phyloP scores from a whole-genome alignment of 2,113 vertebrate species.

The Eurypyga helias region DNA sequence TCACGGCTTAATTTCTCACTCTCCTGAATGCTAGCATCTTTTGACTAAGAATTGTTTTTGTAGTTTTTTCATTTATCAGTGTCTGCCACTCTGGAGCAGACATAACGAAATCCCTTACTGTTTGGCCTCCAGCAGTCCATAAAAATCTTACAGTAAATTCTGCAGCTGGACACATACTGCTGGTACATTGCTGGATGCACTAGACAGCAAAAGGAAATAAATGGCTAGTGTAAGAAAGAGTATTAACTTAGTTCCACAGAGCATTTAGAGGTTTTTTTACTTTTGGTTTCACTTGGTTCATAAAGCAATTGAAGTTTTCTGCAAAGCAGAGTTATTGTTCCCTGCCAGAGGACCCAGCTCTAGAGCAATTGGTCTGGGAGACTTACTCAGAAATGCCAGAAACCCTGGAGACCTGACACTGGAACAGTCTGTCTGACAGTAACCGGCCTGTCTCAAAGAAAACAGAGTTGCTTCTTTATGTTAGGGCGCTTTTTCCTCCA shows the following conservation, averaged over 20 bases:
- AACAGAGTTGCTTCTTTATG: neutral
- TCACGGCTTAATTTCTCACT: neutral
- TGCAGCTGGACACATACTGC: neutral
- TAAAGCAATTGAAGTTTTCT: neutral
- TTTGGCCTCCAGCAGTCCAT: neutral
- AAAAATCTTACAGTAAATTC: neutral
- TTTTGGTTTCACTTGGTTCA: neutral
- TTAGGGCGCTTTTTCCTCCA: neutral
- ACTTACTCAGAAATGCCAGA: neutral
- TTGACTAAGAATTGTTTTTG: neutral
- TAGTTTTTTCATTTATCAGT: neutral
- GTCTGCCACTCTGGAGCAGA: neutral
- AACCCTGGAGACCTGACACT: neutral
- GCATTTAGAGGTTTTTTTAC: neutral
- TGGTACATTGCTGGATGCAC: neutral
- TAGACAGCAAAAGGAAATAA: neutral
- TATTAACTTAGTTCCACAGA: neutral
- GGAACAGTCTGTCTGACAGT: neutral
- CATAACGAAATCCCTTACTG: neutral
- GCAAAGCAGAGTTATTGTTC: neutral
- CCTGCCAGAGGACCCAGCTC: neutral
- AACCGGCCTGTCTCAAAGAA: neutral
- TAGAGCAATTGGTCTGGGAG: neutral
- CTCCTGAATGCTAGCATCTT: neutral
- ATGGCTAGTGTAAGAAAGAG: neutral